Base-by-base conservation (phyloP, 2,888 invertebrate genomes). In the Caenorhabditis parvicauda region DNA sequence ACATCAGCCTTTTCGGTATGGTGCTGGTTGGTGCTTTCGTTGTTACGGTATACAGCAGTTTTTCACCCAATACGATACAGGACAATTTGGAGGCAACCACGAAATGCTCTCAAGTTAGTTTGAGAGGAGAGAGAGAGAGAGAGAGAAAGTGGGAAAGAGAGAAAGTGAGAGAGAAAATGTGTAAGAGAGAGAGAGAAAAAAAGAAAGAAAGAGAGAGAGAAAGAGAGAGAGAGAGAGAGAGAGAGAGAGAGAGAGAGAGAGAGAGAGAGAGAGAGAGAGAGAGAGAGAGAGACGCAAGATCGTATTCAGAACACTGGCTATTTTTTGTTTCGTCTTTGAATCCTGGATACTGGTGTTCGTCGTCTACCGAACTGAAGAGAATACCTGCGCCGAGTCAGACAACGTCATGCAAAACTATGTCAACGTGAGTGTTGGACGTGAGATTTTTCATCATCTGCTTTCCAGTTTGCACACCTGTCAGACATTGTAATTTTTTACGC, bases 1-100 rank as follows among this genome's bases (percentile, higher is more conserved):
- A 75, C 78, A 21, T 75, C 76, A 0, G 78, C 76, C 2, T 79
- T 79, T 54, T 76, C 76, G 12, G 77, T 77, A 3, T 77, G 77
- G 70, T 77, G 77, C 47, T 78, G 78, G 78, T 64, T 78, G 17
- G 56, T 75, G 14, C 49, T 78, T 19, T 79, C 78, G 14, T 63
- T 78, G 17, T 55, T 77, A 5, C 56, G 70, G 24, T 78, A 76
- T 57, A 67, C 69, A 6, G 78, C 78, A 21, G 78, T 78, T 0
- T 79, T 79, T 49, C 73, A 77, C 51, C 78, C 78, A 0, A 66
- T 78, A 44, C 71, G 68, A 22, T 78, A 78, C 53, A 59, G 74
- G 17, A 74, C 75, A 1, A 75, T 78, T 25, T 78, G 78, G 78
- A 56, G 72, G 22, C 77, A 78, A 47, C 78, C 78, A 6, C 56